Conservation (phyloP, 2,797 vertebrate genomes). For the Megaceryle alcyon region DNA sequence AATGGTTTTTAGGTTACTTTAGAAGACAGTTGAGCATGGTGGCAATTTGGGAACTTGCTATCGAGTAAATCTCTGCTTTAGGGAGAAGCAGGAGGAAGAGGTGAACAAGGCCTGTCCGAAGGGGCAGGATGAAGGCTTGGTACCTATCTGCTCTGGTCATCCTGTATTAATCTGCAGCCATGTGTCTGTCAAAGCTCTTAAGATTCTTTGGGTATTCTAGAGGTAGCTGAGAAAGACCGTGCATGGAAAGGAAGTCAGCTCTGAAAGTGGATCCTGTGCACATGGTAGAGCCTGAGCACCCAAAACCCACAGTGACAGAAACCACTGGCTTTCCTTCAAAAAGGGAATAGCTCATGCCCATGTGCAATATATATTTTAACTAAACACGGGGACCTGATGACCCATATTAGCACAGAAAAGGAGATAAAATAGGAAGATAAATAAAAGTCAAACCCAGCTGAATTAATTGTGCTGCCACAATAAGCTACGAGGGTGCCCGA, state of each 20-base stretch:
- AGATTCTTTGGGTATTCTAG: neutral
- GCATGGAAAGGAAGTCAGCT: neutral
- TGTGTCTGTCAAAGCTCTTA: neutral
- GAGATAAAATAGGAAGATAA: neutral
- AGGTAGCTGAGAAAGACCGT: neutral
- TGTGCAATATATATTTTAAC: neutral
- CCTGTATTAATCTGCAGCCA: neutral
- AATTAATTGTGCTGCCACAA: neutral
- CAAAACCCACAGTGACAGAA: neutral
- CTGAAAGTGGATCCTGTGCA: neutral
- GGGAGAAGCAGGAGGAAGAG: neutral
- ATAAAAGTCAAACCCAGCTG: neutral
- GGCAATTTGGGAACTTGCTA: neutral
- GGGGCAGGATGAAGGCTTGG: neutral
- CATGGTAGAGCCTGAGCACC: neutral
- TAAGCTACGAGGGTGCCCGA: rapidly evolving
- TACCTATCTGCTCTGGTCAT: neutral
- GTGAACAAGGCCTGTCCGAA: neutral
- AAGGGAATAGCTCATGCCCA: neutral
- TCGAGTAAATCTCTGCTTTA: neutral
- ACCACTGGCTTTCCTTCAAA: rapidly evolving
- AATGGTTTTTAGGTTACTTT: neutral
- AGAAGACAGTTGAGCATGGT: neutral
- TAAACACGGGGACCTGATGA: neutral
- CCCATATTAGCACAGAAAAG: neutral